Evolutionary conservation across 2,888 invertebrate species (phyloP), one percentile per base, ranked within the genome.

Genomic region (Sphecodes monilicornis): DNA sequence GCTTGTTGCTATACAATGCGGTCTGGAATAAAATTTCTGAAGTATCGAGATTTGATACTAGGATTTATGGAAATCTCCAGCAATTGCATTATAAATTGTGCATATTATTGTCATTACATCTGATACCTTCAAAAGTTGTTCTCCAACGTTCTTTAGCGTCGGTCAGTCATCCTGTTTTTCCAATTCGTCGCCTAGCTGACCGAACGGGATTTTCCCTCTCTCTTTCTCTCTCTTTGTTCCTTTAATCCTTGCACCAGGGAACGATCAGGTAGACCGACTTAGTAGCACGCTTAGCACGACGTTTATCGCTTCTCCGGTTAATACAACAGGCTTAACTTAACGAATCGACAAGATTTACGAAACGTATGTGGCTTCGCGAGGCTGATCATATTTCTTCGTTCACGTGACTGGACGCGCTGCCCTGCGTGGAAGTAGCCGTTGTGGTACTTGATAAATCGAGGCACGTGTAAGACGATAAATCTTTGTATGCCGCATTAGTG

Each of bases 321-420:
- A 88, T 88, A 85, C 89, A 87, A 83, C 87, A 85, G 81, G 88
- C 88, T 89, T 89, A 88, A 82, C 84, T 90, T 88, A 88, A 90
- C 89, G 89, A 90, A 90, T 90, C 89, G 90, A 87, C 85, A 84
- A 90, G 89, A 90, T 90, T 90, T 89, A 90, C 90, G 89, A 89
- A 90, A 89, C 83, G 84, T 89, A 85, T 86, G 89, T 75, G 90
- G 89, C 87, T 84, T 79, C 82, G 82, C 79, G 82, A 83, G 54
- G 73, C 89, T 46, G 87, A 90, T 84, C 90, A 86, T 90, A 89
- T 89, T 89, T 90, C 89, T 90, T 90, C 89, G 83, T 87, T 80
- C 88, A 79, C 82, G 88, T 85, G 90, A 85, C 85, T 80, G 82
- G 70, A 79, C 78, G 76, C 66, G 66, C 22, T 68, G 68, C 36